Conservation (phyloP, 2,113 vertebrate species). For the Hippocampus abdominalis region DNA sequence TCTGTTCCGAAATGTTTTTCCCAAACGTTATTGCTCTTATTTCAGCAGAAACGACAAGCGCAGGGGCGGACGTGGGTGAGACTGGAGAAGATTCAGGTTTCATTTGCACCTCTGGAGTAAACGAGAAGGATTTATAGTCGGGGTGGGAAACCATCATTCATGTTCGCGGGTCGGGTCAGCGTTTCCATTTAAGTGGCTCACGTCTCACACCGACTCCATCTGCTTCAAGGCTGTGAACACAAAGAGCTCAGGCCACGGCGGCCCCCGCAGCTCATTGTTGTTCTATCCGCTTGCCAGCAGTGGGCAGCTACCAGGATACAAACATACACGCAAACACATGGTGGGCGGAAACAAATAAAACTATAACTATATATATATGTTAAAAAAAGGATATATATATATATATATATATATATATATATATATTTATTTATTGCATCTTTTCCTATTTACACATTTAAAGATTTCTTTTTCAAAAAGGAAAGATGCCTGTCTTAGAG, state of each 20-base stretch:
- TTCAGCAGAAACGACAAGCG: slow-evolving; percentile 11
- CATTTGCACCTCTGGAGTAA: slow-evolving; percentile 49
- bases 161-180: slow-evolving; percentile 34
- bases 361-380: too few species aligned
- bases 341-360: too few species aligned
- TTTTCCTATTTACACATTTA: too few species aligned
- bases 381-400: too few species aligned
- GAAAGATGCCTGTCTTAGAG: too few species aligned
- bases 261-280: slow-evolving; percentile 19
- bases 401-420: too few species aligned
- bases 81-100: slow-evolving; percentile 23
- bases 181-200: slow-evolving; percentile 50
- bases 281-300: slow-evolving; percentile 37
- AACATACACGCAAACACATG: neutral
- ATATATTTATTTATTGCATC: too few species aligned
- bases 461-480: too few species aligned
- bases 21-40: slow-evolving; percentile 9
- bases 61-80: slow-evolving; percentile 11
- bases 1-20: slow-evolving; percentile 8
- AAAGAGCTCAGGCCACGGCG: slow-evolving; percentile 6
- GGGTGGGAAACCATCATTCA: slow-evolving; percentile 61
- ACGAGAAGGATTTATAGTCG: slow-evolving; percentile 52
- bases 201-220: slow-evolving; percentile 41
- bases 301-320: neutral
- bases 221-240: slow-evolving; percentile 26